These are phyloP conservation scores for Eudasyphora cyanicolor DNA, from an alignment of 2,888 invertebrate genomes.

Conservation along the genomic window DNA sequence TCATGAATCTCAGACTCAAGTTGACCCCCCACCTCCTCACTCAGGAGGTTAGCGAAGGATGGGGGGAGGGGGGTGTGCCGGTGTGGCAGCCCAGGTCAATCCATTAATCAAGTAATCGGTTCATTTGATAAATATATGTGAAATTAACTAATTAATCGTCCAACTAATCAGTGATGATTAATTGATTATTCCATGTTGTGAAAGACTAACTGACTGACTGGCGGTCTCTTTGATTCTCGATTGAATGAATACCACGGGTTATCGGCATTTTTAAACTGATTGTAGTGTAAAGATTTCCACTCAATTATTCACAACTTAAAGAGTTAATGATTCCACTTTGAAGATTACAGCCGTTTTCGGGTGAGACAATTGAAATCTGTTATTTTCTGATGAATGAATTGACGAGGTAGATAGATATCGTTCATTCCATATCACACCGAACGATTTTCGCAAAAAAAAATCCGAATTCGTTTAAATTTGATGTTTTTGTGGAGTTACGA, in stretches of 20 bases:
- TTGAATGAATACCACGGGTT: not conserved
- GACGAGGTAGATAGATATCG: no score
- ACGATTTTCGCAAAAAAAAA: no score
- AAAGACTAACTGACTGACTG: not conserved
- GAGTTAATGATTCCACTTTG: not conserved
- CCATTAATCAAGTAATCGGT: conserved; percentile 19
- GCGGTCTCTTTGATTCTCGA: not conserved
- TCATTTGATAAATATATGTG: conserved; percentile 8
- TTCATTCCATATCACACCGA: no score
- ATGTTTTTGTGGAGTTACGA: no score
- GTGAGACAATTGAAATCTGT: not conserved
- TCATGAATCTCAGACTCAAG: not conserved
- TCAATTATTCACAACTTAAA: conserved; percentile 1
- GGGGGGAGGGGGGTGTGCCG: not conserved
- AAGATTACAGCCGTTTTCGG: not conserved
- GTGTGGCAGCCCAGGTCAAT: not conserved
- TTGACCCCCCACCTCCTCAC: not conserved
- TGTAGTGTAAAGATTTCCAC: conserved; percentile 21
- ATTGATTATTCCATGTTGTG: not conserved
- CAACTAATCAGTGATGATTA: conserved; percentile 16
- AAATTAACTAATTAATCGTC: conserved; percentile 27
- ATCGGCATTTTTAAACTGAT: conserved; percentile 19
- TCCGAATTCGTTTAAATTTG: no score
- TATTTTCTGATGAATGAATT: not conserved
- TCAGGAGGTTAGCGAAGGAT: not conserved